Base-by-base conservation (phyloP, 2,888 invertebrate genomes). In the Pandemis corylana region DNA sequence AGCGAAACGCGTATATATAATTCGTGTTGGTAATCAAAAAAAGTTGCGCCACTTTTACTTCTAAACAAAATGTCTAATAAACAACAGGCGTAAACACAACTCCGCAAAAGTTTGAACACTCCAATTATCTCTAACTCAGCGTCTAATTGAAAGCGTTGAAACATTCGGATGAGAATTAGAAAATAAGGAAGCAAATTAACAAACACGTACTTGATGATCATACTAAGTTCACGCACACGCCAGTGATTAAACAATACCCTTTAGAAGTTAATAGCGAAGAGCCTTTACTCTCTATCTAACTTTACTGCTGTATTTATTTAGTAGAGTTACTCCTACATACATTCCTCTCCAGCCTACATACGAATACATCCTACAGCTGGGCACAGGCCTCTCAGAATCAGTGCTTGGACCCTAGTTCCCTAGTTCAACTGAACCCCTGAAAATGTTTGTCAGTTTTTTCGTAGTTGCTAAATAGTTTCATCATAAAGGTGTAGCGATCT, bases 101-200 rank as follows among this genome's bases (percentile, higher is more conserved):
- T 51, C 51, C 51, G 51, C 7, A 15, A 51, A 51, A 51, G 15
- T 56, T 15, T 20, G 15, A 56, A 56, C 13, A 15, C 15, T 56
- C 13, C 15, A 15, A 56, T 56, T 56, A 20, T 56, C 53, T 56
- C 15, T 15, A 15, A 15, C 15, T 15, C 15, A 9, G 53, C 15
- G 53, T 56, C 53, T 56, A 56, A 56, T 56, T 56, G 15, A 56
- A 56, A 56, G 53, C 53, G 15, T 7, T 15, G 51, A 15, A 56
- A 56, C 53, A 56, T 56, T 56, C 15, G 15, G 53, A 56, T 56
- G 53, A 7, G 15, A 20, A 56, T 56, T 56, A 15, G 20, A 56
- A 20, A 15, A 15, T 51, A 51, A 15, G 15, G 53, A 56, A 56
- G 20, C 53, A 7, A 56, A 7, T 56, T 20, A 7, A 7, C 9